Conservation (phyloP, 1,140 invertebrate species). For the Copidosoma floridanum region DNA sequence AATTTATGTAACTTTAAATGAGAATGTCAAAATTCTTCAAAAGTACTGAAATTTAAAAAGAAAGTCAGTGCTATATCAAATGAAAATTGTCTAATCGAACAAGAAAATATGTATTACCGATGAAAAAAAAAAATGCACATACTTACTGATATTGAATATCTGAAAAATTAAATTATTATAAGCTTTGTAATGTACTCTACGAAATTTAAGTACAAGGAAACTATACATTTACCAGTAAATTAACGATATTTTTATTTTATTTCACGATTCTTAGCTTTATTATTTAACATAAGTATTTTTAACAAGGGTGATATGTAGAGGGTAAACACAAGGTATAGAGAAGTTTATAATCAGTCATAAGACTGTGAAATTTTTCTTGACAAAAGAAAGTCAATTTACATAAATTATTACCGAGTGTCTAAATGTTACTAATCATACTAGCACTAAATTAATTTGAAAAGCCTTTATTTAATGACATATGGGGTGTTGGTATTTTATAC, state of each 20-base stretch:
- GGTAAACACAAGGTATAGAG: constrained; percentile 50
- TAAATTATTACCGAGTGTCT: constrained; percentile 1
- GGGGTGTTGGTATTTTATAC: constrained; percentile 9
- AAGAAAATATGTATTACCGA: too few species aligned
- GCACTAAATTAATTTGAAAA: constrained; percentile 6
- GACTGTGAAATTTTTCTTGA: constrained; percentile 14
- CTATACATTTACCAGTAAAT: too few species aligned
- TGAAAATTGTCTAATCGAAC: too few species aligned
- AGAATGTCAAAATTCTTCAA: too few species aligned
- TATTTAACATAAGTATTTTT: constrained; percentile 2
- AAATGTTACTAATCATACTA: constrained; percentile 8
- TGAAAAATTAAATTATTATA: too few species aligned
- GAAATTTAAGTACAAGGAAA: too few species aligned
- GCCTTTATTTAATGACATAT: constrained; percentile 3
- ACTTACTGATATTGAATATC: too few species aligned
- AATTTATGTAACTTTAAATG: too few species aligned
- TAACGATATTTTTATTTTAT: background rate
- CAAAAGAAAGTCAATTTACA: constrained; percentile 17
- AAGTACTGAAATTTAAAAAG: too few species aligned
- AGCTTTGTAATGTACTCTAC: too few species aligned
- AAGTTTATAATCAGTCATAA: constrained; percentile 30
- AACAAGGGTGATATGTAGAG: constrained; percentile 18
- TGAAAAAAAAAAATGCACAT: too few species aligned
- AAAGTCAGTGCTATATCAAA: too few species aligned
- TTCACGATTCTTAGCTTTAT: background rate